Conservation (phyloP, 2,888 invertebrate genomes). For the Lordiphosa andalusiaca region DNA sequence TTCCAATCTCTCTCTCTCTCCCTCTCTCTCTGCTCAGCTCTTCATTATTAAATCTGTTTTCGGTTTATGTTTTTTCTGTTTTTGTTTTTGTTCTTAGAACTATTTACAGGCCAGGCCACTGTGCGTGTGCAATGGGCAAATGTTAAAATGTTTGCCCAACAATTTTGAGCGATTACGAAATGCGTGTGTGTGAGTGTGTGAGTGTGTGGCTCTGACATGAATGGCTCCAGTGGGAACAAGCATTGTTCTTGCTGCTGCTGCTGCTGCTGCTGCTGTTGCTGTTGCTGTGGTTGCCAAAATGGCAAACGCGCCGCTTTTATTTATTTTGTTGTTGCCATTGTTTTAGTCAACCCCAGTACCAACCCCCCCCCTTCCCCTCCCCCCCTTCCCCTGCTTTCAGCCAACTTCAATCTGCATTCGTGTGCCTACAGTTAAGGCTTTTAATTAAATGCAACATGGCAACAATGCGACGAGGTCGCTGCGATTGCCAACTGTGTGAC, state of each 20-base stretch:
- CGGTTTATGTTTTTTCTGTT: too few species aligned
- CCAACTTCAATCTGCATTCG: constrained; percentile 12
- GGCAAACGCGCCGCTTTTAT: constrained; percentile 52
- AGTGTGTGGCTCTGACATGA: background rate
- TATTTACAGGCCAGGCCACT: constrained; percentile 11
- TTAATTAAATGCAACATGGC: constrained; percentile 65
- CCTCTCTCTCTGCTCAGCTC: too few species aligned
- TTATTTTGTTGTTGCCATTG: constrained; percentile 47
- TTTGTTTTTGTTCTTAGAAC: background rate
- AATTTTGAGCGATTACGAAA: constrained; percentile 54
- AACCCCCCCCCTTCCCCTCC: too few species aligned
- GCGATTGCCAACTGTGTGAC: constrained; percentile 39
- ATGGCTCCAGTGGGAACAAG: too few species aligned
- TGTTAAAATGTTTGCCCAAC: constrained; percentile 51
- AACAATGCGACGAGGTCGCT: constrained; percentile 34
- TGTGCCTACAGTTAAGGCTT: constrained; percentile 59
- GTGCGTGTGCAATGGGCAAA: constrained; percentile 27
- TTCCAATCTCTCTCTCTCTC: too few species aligned
- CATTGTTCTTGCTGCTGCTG: constrained; percentile 22
- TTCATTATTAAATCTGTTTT: too few species aligned
- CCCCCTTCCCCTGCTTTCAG: background rate
- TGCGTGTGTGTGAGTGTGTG: constrained; percentile 4
- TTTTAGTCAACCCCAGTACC: constrained; percentile 8
- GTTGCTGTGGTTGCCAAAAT: constrained; percentile 47
- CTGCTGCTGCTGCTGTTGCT: constrained; percentile 33